A percentile compares a stretch with the other conserved stretches of the same genome.
Conservation (phyloP, 2,888 invertebrate species). For the Oeneis ivallda region DNA sequence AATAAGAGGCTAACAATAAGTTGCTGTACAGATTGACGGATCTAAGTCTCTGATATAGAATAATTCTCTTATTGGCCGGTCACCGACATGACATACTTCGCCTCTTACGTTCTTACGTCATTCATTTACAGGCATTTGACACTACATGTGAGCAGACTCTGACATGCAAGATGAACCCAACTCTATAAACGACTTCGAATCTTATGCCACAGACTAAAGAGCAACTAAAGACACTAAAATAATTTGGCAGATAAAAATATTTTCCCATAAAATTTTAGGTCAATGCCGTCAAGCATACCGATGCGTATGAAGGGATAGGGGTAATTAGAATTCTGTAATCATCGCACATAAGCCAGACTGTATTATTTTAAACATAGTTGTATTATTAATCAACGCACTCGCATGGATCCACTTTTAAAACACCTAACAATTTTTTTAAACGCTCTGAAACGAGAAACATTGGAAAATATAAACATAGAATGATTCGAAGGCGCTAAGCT, state of each 20-base stretch:
- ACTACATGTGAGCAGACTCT: conserved; percentile 47
- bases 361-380: conserved; percentile 30
- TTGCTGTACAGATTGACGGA: conserved; percentile 4
- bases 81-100: conserved; percentile 50
- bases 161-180: conserved; percentile 34
- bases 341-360: conserved; percentile 13
- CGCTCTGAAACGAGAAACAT: conserved; percentile 10
- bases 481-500: conserved; percentile 67
- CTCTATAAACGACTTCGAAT: conserved; percentile 42
- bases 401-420: conserved; percentile 22
- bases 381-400: conserved; percentile 31
- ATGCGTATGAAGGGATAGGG: conserved; percentile 67
- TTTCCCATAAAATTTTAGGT: conserved; percentile 74
- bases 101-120: conserved; percentile 63
- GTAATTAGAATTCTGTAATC: conserved; percentile 68
- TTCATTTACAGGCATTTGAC: conserved; percentile 58
- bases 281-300: conserved; percentile 65
- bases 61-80: conserved; percentile 41
- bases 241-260: conserved; percentile 49
- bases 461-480: conserved; percentile 20
- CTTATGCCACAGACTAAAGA: conserved; percentile 45
- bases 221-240: conserved; percentile 40
- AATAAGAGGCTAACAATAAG: background rate
- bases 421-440: conserved; percentile 10
- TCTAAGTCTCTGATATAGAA: conserved; percentile 19